A percentile compares a stretch with the other conserved stretches of the same genome.
These are phyloP conservation scores for Athene noctua DNA, from an alignment of 2,113 vertebrate genomes.

Conservation along the genomic window DNA sequence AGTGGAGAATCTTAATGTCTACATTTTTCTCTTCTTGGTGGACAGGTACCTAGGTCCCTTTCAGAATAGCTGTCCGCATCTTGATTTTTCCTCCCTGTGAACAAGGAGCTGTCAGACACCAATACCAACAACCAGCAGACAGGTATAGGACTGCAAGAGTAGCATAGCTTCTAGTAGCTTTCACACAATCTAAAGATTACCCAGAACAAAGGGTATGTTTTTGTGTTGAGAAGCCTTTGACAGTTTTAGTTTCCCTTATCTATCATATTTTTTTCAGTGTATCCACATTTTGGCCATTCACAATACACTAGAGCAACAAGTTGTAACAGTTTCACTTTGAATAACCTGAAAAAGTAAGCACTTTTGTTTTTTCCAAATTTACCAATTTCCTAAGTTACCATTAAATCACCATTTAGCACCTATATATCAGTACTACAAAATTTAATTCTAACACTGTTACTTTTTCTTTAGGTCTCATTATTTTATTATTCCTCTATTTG, in stretches of 20 bases:
- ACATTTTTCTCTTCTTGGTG: neutral
- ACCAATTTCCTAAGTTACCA: neutral
- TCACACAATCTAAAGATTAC: neutral
- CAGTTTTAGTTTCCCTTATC: neutral
- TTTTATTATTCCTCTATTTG: neutral
- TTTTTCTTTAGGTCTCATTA: neutral
- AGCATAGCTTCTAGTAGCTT: rapidly evolving
- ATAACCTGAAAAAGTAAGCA: neutral
- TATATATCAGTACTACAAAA: neutral
- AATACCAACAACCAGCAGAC: neutral
- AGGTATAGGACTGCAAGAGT: neutral
- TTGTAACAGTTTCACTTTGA: neutral
- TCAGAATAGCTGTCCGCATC: neutral
- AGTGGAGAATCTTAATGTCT: neutral
- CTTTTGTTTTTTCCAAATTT: neutral
- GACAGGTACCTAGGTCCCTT: neutral
- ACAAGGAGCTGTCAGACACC: neutral
- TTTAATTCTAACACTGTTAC: neutral
- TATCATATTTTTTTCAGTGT: neutral
- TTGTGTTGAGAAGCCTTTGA: neutral
- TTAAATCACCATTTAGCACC: neutral
- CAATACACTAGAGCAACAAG: neutral
- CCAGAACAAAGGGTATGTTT: neutral
- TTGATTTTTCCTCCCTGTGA: neutral
- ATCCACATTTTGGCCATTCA: neutral